phyloP scores from a whole-genome alignment of 2,888 invertebrate genomes.

The Mystacides longicornis region DNA sequence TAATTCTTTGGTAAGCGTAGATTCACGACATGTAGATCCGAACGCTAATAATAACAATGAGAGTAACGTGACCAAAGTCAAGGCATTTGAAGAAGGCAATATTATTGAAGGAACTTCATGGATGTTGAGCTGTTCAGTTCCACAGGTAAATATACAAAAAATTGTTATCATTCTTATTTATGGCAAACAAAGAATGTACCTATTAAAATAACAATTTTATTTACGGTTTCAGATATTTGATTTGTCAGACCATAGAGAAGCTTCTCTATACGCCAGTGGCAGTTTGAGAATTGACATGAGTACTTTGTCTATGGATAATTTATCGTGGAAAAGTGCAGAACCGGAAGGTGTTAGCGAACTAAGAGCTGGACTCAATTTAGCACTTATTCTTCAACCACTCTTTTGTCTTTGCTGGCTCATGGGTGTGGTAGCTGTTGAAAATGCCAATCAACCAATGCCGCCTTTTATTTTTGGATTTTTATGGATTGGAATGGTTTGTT shows the following conservation, averaged over 20 bases:
- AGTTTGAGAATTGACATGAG: slow-evolving; percentile 35
- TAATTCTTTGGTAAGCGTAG: slow-evolving; percentile 21
- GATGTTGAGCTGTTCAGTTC: slow-evolving; percentile 16
- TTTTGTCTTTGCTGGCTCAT: slow-evolving; percentile 69
- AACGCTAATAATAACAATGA: not conserved
- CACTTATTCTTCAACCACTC: slow-evolving; percentile 61
- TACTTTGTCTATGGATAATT: slow-evolving; percentile 43
- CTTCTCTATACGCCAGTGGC: slow-evolving; percentile 11
- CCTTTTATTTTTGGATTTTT: slow-evolving; percentile 52
- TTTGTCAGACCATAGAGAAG: slow-evolving; percentile 14
- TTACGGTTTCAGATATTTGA: slow-evolving; percentile 18
- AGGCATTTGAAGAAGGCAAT: slow-evolving; percentile 6
- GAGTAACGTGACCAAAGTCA: slow-evolving; percentile 1
- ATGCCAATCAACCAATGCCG: slow-evolving; percentile 54
- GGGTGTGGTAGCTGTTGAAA: slow-evolving; percentile 65
- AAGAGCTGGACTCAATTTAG: slow-evolving; percentile 52
- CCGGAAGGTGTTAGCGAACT: slow-evolving; percentile 50
- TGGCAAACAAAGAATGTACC: no score
- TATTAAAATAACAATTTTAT: no score
- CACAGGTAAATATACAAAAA: slow-evolving; percentile 9
- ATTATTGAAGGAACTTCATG: slow-evolving; percentile 20
- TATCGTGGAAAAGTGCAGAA: slow-evolving; percentile 43
- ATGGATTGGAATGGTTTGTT: slow-evolving; percentile 50
- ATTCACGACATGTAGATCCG: slow-evolving; percentile 9
- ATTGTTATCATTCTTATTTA: no score